These are phyloP conservation scores for Geodia barretti DNA, from an alignment of 37 sponge, comb jelly and placozoan genomes.

Conservation along the genomic window DNA sequence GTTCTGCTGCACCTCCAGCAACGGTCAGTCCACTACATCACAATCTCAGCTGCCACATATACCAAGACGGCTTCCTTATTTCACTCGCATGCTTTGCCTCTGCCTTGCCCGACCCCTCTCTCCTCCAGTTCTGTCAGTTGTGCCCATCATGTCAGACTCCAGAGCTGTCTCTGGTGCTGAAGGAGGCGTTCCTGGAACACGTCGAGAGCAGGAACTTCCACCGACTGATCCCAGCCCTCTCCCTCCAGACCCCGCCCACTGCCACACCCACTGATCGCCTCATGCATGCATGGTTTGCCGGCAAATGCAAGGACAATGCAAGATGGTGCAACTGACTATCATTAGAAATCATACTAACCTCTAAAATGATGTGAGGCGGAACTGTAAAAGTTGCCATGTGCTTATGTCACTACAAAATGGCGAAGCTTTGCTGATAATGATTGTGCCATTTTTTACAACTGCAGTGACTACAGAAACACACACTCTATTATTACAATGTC, in stretches of 20 bases:
- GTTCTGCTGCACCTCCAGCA: too few relatives aligned
- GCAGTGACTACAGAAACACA: too few relatives aligned
- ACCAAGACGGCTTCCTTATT: too few relatives aligned
- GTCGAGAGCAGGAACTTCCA: conserved; percentile 50
- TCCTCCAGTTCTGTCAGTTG: conserved; percentile 53
- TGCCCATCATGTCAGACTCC: conserved; percentile 39
- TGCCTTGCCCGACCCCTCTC: not conserved
- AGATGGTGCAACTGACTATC: conserved; percentile 52
- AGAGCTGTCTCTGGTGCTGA: conserved; percentile 24
- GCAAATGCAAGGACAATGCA: conserved; percentile 43
- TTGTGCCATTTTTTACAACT: too few relatives aligned
- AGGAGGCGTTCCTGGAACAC: conserved; percentile 73
- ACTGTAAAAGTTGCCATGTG: too few relatives aligned
- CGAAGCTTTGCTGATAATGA: too few relatives aligned
- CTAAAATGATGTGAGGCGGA: too few relatives aligned
- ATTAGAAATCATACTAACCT: not conserved
- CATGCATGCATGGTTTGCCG: conserved; percentile 59
- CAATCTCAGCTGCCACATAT: not conserved
- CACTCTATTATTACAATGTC: too few relatives aligned
- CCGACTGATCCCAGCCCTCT: conserved; percentile 37
- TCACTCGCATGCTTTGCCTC: not conserved
- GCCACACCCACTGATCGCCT: conserved; percentile 22
- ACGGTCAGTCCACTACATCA: too few relatives aligned
- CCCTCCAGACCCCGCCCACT: not conserved
- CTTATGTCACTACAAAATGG: too few relatives aligned